phyloP scores from a whole-genome alignment of 2,113 vertebrate species.

The Corythornis vintsioides region DNA sequence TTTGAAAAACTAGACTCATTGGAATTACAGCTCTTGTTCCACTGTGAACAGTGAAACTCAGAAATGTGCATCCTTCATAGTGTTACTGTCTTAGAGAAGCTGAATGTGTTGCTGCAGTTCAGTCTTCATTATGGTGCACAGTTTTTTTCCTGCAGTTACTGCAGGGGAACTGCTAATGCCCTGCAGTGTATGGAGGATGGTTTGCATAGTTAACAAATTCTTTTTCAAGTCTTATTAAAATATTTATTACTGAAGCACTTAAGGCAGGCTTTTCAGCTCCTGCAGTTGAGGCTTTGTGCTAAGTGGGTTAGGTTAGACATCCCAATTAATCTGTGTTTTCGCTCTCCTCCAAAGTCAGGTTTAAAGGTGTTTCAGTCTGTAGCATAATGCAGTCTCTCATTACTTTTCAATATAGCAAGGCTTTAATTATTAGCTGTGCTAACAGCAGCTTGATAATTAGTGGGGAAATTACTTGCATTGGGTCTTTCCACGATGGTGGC shows the following conservation, averaged over 20 bases:
- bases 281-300: not conserved
- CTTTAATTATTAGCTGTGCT: not conserved
- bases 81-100: not conserved
- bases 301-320: not conserved
- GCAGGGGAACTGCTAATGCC: not conserved
- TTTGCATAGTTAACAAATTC: constrained; percentile 50
- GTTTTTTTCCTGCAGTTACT: not conserved
- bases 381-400: not conserved
- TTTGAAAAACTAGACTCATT: not conserved
- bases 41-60: not conserved
- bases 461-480: not conserved
- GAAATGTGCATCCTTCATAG: accelerated
- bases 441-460: not conserved
- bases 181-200: not conserved
- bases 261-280: constrained; percentile 6
- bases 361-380: not conserved
- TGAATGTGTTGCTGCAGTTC: not conserved
- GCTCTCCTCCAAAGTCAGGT: not conserved
- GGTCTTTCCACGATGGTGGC: not conserved
- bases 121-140: not conserved
- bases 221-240: constrained; percentile 23
- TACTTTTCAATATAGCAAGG: not conserved
- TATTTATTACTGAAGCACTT: constrained; percentile 54
- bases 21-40: not conserved
- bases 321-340: not conserved